Percentiles rank a stretch among this genome's conserved stretches.
Evolutionary conservation across 1,140 invertebrate genomes (phyloP).

Genomic region (Bombus turneri): DNA sequence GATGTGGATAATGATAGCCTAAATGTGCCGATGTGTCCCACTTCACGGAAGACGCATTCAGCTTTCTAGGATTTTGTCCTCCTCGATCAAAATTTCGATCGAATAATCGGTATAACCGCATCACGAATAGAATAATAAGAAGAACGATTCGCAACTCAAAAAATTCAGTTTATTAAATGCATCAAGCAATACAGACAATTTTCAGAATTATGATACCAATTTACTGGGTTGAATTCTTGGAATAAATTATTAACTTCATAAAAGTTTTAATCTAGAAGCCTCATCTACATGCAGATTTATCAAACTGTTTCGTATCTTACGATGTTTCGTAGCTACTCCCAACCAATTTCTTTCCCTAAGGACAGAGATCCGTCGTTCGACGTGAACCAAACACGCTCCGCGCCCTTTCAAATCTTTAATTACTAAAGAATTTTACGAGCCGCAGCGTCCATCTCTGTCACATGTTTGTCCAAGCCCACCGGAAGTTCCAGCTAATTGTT

Average conservation of each 20-base stretch:
- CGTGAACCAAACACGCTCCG: constrained; percentile 48
- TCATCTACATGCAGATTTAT: constrained; percentile 59
- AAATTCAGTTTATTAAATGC: not conserved
- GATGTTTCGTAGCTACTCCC: constrained; percentile 21
- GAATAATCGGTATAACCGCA: constrained; percentile 18
- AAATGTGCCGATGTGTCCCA: constrained; percentile 73
- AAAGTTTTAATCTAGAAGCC: constrained; percentile 39
- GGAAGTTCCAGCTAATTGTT: constrained; percentile 76
- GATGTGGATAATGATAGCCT: constrained; percentile 77
- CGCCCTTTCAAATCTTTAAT: constrained; percentile 69
- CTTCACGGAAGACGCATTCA: constrained; percentile 48
- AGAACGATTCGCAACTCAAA: too few relatives aligned
- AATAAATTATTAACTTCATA: constrained; percentile 23
- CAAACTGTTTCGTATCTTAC: constrained; percentile 42
- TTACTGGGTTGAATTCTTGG: not conserved
- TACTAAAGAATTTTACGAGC: constrained; percentile 76
- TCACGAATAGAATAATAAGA: not conserved
- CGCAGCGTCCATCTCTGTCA: constrained; percentile 67
- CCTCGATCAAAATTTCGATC: constrained; percentile 55
- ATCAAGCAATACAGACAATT: not conserved
- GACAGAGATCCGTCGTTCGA: constrained; percentile 51
- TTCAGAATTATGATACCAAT: not conserved
- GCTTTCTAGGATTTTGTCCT: constrained; percentile 64
- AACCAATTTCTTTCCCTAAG: constrained; percentile 23
- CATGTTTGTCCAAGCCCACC: constrained; percentile 72